A percentile compares a stretch with the other conserved stretches of the same genome.
Evolutionary conservation across 1,140 invertebrate genomes (phyloP).

Genomic region (Drosophila orena): DNA sequence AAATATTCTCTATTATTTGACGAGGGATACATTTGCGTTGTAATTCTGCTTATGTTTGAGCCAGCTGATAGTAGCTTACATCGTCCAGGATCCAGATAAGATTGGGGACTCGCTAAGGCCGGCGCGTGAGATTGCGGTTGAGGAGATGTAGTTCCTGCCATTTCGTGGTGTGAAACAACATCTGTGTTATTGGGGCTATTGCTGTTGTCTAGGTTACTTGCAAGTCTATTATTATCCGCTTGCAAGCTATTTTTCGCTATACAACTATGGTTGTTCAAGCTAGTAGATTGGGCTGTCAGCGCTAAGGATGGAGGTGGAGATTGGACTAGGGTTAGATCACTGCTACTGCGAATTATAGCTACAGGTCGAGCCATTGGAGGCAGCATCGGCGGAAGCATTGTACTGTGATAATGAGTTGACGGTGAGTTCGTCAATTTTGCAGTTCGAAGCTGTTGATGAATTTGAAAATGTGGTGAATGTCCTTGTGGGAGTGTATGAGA

Average conservation of each 20-base stretch:
- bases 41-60: slow-evolving; percentile 56
- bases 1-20: slow-evolving; percentile 87
- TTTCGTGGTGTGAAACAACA: slow-evolving; percentile 22
- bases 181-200: slow-evolving; percentile 46
- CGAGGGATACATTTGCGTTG: slow-evolving; percentile 70
- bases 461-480: slow-evolving; percentile 70
- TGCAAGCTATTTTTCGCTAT: slow-evolving; percentile 31
- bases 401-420: slow-evolving; percentile 87
- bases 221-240: slow-evolving; percentile 34
- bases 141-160: slow-evolving; percentile 34
- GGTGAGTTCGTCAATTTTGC: slow-evolving; percentile 49
- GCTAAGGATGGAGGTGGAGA: slow-evolving; percentile 86
- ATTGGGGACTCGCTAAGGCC: slow-evolving; percentile 38
- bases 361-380: slow-evolving; percentile 98
- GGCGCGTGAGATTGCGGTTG: slow-evolving; percentile 19
- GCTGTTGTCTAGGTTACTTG: slow-evolving; percentile 37
- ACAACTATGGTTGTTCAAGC: slow-evolving; percentile 11
- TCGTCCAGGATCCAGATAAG: slow-evolving; percentile 36
- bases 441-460: slow-evolving; percentile 62
- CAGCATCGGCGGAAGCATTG: slow-evolving; percentile 97
- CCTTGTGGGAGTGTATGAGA: slow-evolving; percentile 48
- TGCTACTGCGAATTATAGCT: slow-evolving; percentile 96
- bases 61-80: slow-evolving; percentile 53
- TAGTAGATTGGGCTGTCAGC: slow-evolving; percentile 43
- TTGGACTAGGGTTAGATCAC: slow-evolving; percentile 87